Percentiles rank a stretch among this genome's conserved stretches.
phyloP scores from a whole-genome alignment of 2,797 vertebrate genomes.

The Selene dorsalis region DNA sequence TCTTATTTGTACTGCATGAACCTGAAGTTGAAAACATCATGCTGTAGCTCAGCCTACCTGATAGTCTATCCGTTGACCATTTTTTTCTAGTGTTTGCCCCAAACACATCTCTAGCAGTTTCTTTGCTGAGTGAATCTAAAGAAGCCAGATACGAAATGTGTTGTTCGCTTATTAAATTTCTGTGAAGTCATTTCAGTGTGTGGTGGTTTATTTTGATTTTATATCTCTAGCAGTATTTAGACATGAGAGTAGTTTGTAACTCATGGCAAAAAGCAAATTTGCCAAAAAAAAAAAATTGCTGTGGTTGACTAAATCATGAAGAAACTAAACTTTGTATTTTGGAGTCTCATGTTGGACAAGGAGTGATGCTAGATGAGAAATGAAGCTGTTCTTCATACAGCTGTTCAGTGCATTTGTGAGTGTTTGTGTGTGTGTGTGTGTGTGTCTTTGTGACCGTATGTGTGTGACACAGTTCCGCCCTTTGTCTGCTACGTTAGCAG shows the following conservation, averaged over 20 bases:
- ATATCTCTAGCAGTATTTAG: no score
- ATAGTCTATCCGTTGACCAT: neutral
- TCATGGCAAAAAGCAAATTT: no score
- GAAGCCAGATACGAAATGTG: no score
- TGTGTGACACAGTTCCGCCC: conserved; percentile 74
- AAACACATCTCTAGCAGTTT: neutral
- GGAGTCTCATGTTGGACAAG: neutral
- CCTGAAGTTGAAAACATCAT: neutral
- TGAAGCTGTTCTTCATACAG: conserved; percentile 32
- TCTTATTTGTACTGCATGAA: neutral
- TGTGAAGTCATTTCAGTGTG: no score
- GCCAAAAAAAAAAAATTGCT: neutral
- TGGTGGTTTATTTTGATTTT: no score
- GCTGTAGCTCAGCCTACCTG: neutral
- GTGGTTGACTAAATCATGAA: neutral
- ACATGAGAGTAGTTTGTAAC: no score
- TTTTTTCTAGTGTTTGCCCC: neutral
- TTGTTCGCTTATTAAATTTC: no score
- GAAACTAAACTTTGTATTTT: neutral
- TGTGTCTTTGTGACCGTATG: conserved; percentile 24
- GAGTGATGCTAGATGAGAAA: conserved; percentile 9
- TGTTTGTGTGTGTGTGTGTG: conserved; percentile 25
- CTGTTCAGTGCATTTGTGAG: conserved; percentile 56
- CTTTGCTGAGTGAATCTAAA: no score
- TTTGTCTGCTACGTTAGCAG: conserved; percentile 82